Conservation (phyloP, 2,888 invertebrate species). For the Trissolcus japonicus region DNA sequence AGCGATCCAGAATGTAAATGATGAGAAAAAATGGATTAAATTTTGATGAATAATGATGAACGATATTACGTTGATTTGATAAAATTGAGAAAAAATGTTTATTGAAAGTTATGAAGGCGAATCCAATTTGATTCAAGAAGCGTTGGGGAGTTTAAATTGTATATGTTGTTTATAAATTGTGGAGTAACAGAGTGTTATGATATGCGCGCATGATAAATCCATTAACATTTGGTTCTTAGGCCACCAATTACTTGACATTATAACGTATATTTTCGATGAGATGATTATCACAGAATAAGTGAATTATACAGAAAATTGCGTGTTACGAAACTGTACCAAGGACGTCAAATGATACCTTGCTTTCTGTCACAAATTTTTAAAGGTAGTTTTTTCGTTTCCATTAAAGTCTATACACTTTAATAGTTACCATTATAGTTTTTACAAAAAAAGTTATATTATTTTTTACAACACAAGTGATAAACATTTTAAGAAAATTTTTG, state of each 20-base stretch:
- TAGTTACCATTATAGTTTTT: too few species aligned
- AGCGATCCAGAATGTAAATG: too few species aligned
- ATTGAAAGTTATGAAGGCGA: too few species aligned
- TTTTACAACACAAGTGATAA: too few species aligned
- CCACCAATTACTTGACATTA: conserved; percentile 9
- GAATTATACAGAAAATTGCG: conserved; percentile 23
- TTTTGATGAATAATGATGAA: too few species aligned
- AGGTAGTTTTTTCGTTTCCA: not conserved
- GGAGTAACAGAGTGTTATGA: not conserved
- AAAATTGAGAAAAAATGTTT: too few species aligned
- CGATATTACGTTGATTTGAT: too few species aligned
- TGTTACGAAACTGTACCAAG: conserved; percentile 17
- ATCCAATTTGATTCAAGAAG: not conserved
- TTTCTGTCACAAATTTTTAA: not conserved
- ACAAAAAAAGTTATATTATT: too few species aligned
- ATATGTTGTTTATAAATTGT: not conserved
- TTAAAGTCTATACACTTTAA: too few species aligned
- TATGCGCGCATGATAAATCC: conserved; percentile 23
- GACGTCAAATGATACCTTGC: not conserved
- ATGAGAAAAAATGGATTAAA: too few species aligned
- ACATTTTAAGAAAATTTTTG: too few species aligned
- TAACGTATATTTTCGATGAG: conserved; percentile 9
- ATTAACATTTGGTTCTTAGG: conserved; percentile 14
- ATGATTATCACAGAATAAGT: conserved; percentile 31
- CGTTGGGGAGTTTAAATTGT: not conserved